Base-by-base conservation (phyloP, 2,113 vertebrate species). In the Tonatia bakeri region DNA sequence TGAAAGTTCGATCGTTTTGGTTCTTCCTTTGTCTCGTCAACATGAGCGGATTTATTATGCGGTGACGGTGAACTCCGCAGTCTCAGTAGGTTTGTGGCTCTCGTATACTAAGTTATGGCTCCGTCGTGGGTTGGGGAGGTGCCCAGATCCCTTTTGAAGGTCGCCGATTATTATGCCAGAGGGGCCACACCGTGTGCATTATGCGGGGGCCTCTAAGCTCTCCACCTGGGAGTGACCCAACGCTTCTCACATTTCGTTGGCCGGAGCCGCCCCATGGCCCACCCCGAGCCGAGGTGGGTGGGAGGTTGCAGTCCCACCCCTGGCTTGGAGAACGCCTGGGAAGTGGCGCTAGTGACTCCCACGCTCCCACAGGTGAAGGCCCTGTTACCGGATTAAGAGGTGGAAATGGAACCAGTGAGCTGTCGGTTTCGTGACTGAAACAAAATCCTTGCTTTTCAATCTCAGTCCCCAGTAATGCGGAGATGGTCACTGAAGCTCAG, bases 351-450 rank as follows among this genome's bases (percentile, higher is more conserved):
- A 0, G 3, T 4, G 56, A 26, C 24, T 14, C 4, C 8, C 54
- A 4, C 31, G 0, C 59, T 3, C 0, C 38, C 3, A 1, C 0
- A 15, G 40, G 38, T 0, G 8, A 67, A 43, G 79, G 1, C 36
- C 19, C 0, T 26, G 38, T 85, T n/a, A 10, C 31, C 0, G 15
- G 86, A 8, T 19, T 10, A 14, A 16, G 61, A 4, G 6, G 22
- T 43, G 26, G 82, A 5, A 9, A 24, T 0, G 6, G 43, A 15
- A 19, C 40, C 10, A 10, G 50, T 12, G 36, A 45, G 7, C 11
- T 6, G 19, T 15, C 45, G 64, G 36, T 84, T 2, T 12, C 1
- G 0, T 16, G 20, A 3, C 59, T 38, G 56, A 50, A 69, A 47
- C 16, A 13, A 38, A 61, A 26, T 1, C 59, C 33, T 52, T 20